Base-by-base conservation (phyloP, 2,888 invertebrate species). In the Parnassius mnemosyne region DNA sequence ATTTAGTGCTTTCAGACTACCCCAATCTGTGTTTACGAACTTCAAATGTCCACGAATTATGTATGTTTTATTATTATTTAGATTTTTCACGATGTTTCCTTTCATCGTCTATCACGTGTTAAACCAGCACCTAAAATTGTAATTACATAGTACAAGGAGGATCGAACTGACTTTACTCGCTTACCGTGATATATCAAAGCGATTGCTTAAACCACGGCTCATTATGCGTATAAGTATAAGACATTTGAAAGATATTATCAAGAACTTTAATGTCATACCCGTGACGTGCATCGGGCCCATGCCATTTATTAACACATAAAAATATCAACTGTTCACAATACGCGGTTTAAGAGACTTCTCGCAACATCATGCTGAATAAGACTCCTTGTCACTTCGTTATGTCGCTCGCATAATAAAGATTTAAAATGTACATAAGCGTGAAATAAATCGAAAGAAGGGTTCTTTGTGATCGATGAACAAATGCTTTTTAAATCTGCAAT, bases 361-460 rank as follows among this genome's bases (percentile, higher is more conserved):
- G 66, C 66, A 67, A 63, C 41, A 62, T 68, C 68, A 64, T 60
- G 63, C 59, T 58, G 65, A 68, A 63, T 61, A 63, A 60, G 61
- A 53, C 43, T 51, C 47, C 65, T 58, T 61, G 56, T 63, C 64
- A 58, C 58, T 55, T 63, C 59, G 63, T 63, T 57, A 52, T 61
- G 57, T 59, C 59, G 55, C 51, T 46, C 51, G 42, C 42, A 55
- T 65, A 64, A 69, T 65, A 67, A 65, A 61, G 61, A 59, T 64
- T 63, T 62, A 59, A 67, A 62, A 56, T 65, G 61, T 65, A 53
- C 63, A 61, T 51, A 47, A 50, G 62, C 62, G 25, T 58, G 34
- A 63, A 58, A 55, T 55, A 63, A 58, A 58, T 58, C 58, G 51
- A 51, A 44, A 44, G 11, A 10, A 41, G 41, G 20, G 46, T 52